Evolutionary conservation across 1,140 invertebrate genomes (phyloP), one percentile per base, ranked within the genome.

Genomic region (Heliconius hewitsoni): DNA sequence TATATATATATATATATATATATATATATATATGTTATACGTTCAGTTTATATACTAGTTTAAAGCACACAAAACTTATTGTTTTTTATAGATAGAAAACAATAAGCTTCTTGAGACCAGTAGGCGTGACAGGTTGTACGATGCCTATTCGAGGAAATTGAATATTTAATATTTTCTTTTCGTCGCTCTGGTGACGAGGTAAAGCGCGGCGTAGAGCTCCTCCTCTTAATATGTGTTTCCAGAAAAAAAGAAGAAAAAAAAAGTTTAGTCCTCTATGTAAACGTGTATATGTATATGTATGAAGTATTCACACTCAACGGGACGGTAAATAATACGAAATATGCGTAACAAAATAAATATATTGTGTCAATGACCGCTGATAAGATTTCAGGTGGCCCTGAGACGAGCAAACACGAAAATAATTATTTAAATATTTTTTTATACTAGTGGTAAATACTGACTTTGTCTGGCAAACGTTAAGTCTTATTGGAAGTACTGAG

Each of bases 321-420:
- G 60, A 27, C 23, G 60, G 27, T 66, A 66, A 27, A 30, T 66
- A 72, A 72, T 42, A n/a, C 23, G 71, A 72, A 72, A 72, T 72
- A 77, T 77, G 75, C 27, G 70, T 73, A 72, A 37, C 27, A 27
- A 27, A 73, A 60, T 23, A 78, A 73, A 73, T 78, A 66, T 74
- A n/a, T 19, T 30, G 74, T 75, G 79, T 76, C 79, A 73, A 72
- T 19, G 79, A 73, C 70, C 71, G 60, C 66, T 42, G 79, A 77
- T 80, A 80, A 77, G 75, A 42, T 77, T 77, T 73, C 70, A 80
- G 74, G 70, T 76, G 79, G 52, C 74, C 74, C 30, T 80, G 71
- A 72, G 37, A 79, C 27, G 23, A 16, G 27, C 27, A 3, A 66
- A 30, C 60, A 30, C 60, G 23, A 66, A 66, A 66, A 30, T 66